A percentile compares a stretch with the other conserved stretches of the same genome.
Evolutionary conservation across 1,140 invertebrate genomes (phyloP).

Genomic region (Sitophilus oryzae): DNA sequence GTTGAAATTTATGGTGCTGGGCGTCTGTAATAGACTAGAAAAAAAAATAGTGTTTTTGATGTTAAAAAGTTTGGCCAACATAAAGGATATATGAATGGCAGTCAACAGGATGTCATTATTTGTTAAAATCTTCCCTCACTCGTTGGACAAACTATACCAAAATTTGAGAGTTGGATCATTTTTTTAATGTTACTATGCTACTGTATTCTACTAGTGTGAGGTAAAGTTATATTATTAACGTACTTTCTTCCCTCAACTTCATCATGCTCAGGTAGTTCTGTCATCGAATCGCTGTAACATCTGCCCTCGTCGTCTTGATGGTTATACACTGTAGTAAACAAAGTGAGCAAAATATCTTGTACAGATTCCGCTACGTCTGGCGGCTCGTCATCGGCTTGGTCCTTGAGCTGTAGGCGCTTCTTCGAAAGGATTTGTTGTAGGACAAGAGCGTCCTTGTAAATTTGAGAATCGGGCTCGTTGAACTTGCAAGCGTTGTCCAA

Average conservation of each 20-base stretch:
- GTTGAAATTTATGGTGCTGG: too few species aligned
- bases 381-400: slow-evolving; percentile 68
- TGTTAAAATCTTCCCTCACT: too few species aligned
- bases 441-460: slow-evolving; percentile 96
- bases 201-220: too few species aligned
- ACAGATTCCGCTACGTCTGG: slow-evolving; percentile 77
- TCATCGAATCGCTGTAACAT: slow-evolving; percentile 93
- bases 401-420: slow-evolving; percentile 83
- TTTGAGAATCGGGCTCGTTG: slow-evolving; percentile 97
- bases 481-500: slow-evolving; percentile 99
- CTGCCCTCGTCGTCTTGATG: slow-evolving; percentile 94
- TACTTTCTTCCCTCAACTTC: slow-evolving; percentile 65
- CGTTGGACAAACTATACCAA: too few species aligned
- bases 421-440: slow-evolving; percentile 87
- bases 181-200: not conserved
- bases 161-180: too few species aligned
- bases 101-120: too few species aligned
- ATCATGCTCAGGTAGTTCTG: slow-evolving; percentile 86
- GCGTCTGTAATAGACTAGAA: too few species aligned
- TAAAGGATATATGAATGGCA: too few species aligned
- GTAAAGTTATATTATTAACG: slow-evolving; percentile 15
- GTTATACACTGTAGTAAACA: slow-evolving; percentile 93
- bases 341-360: slow-evolving; percentile 83
- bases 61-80: too few species aligned
- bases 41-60: too few species aligned